Evolutionary conservation across 2,888 invertebrate genomes (phyloP), one percentile per base, ranked within the genome.

Genomic region (Marasmarcha lunaedactyla): DNA sequence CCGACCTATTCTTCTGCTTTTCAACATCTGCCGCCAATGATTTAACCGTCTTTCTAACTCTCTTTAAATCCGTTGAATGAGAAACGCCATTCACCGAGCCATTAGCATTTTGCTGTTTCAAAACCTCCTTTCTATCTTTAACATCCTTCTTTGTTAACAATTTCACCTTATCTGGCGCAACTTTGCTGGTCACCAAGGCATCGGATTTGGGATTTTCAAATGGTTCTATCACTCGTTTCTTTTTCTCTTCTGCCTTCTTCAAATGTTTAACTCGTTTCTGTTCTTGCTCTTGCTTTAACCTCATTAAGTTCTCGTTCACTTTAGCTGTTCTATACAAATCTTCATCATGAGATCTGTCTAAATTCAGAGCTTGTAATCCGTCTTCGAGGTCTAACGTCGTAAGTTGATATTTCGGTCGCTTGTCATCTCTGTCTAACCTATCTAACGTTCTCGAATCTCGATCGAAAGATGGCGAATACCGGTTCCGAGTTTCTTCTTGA

Each of bases 401-500:
- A 1, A 78, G 83, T 50, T 85, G 86, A 20, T 79, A 76, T 49
- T 83, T 85, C 0, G 57, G 52, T 46, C 81, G 72, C 14, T 71
- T 53, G 26, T 85, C 85, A 12, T 74, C 74, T 46, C 73, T 63
- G 40, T 81, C 74, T 51, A 81, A 52, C 51, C 78, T 58, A 42
- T 83, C 85, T 1, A 84, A 56, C 0, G 83, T 78, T 50, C 73
- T 62, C 0, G 81, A 76, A 54, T 84, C 84, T 37, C 78, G 56
- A 33, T 84, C 83, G 1, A 79, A 48, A 1, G 83, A 76, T 1
- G 84, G 78, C 5, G 85, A 85, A 41, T 90, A 81, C 50, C 92
- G 87, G 41, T 88, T 90, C 36, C 90, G 88, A 0, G 87, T 88
- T 51, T 91, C 91, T 15, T 84, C 79, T 49, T 91, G 90, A 0